phyloP scores from a whole-genome alignment of 2,113 vertebrate species.

The Heteronetta atricapilla region DNA sequence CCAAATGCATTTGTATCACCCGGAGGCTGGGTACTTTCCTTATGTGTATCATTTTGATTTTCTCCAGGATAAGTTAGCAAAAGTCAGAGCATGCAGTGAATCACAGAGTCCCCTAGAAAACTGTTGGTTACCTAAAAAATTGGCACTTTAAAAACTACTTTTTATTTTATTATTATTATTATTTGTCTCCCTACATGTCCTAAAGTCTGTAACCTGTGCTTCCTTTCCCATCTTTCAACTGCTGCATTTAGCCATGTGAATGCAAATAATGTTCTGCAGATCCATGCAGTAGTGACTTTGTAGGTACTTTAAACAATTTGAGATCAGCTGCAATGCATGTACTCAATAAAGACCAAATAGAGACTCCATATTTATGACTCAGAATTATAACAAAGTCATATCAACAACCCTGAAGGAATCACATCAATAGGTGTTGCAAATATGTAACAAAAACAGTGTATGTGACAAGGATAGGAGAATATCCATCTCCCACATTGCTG shows the following conservation, averaged over 20 bases:
- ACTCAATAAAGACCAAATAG: not conserved
- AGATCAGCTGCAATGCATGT: not conserved
- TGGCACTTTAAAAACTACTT: not conserved
- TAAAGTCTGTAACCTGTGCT: not conserved
- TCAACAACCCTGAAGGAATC: not conserved
- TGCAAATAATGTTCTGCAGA: not conserved
- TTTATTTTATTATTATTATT: not conserved
- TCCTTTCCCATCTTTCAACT: not conserved
- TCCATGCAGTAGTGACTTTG: not conserved
- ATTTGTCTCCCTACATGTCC: not conserved
- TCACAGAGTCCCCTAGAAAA: not conserved
- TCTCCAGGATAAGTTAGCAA: not conserved
- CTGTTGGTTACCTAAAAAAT: not conserved
- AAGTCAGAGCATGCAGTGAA: not conserved
- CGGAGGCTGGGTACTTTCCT: not conserved
- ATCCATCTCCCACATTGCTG: not conserved
- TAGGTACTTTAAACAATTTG: not conserved
- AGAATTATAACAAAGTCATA: not conserved
- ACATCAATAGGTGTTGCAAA: not conserved
- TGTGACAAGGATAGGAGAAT: not conserved
- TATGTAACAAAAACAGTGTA: not conserved
- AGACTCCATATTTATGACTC: not conserved
- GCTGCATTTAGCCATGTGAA: not conserved
- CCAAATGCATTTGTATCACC: not conserved
- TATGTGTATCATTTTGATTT: not conserved